Base-by-base conservation (phyloP, 2,113 vertebrate species). In the Neolamprologus hecqui region DNA sequence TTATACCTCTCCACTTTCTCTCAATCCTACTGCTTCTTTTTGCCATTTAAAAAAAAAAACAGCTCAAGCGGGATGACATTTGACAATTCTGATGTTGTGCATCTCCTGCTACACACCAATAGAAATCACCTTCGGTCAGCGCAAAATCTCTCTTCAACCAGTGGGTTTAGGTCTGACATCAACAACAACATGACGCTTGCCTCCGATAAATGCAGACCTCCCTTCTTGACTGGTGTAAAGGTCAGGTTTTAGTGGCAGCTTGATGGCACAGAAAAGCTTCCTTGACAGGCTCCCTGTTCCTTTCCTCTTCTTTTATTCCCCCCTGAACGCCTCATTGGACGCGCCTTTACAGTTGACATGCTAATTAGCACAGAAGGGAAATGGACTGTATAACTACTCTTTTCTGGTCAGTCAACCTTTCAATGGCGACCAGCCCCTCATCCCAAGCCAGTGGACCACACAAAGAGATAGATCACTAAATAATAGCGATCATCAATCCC, bases 351-450 rank as follows among this genome's bases (percentile, higher is more conserved):
- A 94, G 93, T 86, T 93, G 93, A 95, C 95, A 93, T 93, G 91
- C 92, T 93, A 95, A 95, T 95, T 94, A 95, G 92, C 21, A n/a
- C 86, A 82, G 68, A 53, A 4, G 54, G 83, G 89, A 94, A 95
- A 95, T 95, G 92, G 89, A 93, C 86, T 93, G 91, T 91, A 45
- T 94, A 94, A 95, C 89, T 88, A 73, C 89, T 91, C 88, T 86
- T 93, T 91, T 93, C 89, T 94, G 87, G 90, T 92, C 92, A 91
- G 88, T 82, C 86, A 89, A 84, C 84, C 85, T 65, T 51, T 14
- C 82, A 89, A 58, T 89, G 65, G 82, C 87, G 23, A 86, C 75
- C 87, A 85, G 70, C 79, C 73, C 9, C 80, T 86, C 73, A 89
- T 92, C 83, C 85, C 53, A 73, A 79, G 0, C 77, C 89, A 87